A percentile compares a stretch with the other conserved stretches of the same genome.
Evolutionary conservation across 2,888 invertebrate species (phyloP).

Genomic region (Sesia bembeciformis): DNA sequence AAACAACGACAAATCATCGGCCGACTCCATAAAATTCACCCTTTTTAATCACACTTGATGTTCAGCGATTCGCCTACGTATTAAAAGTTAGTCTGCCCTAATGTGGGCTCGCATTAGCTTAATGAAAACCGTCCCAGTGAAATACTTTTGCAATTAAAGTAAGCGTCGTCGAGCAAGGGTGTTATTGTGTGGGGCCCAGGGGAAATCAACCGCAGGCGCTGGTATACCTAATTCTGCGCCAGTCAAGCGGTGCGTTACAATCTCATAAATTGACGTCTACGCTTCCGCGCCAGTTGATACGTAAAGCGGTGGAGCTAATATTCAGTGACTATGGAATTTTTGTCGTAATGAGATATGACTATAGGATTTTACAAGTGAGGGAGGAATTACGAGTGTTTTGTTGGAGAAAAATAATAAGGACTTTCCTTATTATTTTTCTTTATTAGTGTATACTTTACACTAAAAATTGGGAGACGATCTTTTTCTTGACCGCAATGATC

Average conservation of each 20-base stretch:
- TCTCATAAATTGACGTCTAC: constrained; percentile 24
- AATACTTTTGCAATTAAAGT: constrained; percentile 49
- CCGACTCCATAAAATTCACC: constrained; percentile 1
- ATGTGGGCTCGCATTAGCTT: constrained; percentile 30
- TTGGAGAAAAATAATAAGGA: no score
- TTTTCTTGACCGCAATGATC: no score
- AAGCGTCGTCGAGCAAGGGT: constrained; percentile 26
- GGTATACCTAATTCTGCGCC: constrained; percentile 24
- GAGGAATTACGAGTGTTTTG: no score
- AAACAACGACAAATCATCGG: not conserved
- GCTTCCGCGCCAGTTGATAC: not conserved
- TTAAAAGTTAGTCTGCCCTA: constrained; percentile 18
- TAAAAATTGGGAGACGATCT: no score
- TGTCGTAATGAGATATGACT: no score
- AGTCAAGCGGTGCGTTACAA: constrained; percentile 13
- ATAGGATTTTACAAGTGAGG: no score
- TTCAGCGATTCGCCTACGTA: constrained; percentile 12
- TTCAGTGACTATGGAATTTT: no score
- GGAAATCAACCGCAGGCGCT: constrained; percentile 41
- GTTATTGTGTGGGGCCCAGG: constrained; percentile 25
- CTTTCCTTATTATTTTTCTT: no score
- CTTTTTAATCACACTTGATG: constrained; percentile 24
- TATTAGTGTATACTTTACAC: no score
- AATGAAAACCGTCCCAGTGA: constrained; percentile 39
- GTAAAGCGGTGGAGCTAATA: no score